These are phyloP conservation scores for Tragelaphus eurycerus DNA, from an alignment of 2,797 vertebrate species.

Conservation along the genomic window DNA sequence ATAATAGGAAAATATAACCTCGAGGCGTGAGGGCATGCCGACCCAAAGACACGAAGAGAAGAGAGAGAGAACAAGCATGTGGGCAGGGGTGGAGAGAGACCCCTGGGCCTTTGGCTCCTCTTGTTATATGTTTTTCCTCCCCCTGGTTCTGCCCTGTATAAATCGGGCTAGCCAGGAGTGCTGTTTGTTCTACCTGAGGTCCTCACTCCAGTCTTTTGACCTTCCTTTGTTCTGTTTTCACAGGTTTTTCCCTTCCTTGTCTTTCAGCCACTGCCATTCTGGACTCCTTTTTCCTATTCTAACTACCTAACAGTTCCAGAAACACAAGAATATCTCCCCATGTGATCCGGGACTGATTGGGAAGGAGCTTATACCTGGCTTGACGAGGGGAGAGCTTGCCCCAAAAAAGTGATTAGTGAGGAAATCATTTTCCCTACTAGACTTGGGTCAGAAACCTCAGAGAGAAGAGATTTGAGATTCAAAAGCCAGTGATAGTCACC, in stretches of 20 bases:
- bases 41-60: background rate
- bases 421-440: background rate
- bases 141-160: background rate
- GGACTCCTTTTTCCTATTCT: background rate
- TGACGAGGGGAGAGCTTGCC: background rate
- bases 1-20: background rate
- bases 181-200: background rate
- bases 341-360: background rate
- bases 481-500: background rate
- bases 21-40: background rate
- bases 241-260: background rate
- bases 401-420: background rate
- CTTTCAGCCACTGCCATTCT: background rate
- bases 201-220: background rate
- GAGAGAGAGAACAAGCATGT: accelerated
- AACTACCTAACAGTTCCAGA: background rate
- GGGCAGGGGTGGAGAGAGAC: background rate
- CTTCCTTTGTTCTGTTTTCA: background rate
- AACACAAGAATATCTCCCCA: background rate
- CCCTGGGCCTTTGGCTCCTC: background rate
- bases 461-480: background rate
- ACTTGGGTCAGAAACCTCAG: background rate
- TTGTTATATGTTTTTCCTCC: background rate
- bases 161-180: background rate
- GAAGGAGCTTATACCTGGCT: background rate